phyloP scores from a whole-genome alignment of 1,140 invertebrate species.

The Delia radicum region DNA sequence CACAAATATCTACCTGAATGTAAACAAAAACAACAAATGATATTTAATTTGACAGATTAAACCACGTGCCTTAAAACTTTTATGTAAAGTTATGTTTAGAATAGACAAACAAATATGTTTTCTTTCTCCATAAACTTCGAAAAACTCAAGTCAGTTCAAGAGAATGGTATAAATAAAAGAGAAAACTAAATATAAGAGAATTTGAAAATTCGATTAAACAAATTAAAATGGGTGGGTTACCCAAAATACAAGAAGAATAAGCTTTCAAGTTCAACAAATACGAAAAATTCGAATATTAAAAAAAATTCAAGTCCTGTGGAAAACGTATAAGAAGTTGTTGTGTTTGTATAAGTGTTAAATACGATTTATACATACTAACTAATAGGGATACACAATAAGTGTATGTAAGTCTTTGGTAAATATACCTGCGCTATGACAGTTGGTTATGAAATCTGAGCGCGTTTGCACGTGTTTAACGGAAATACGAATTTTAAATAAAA shows the following conservation, averaged over 20 bases:
- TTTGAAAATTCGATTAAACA: not conserved
- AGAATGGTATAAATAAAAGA: too few species aligned
- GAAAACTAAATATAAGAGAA: not conserved
- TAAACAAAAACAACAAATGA: constrained; percentile 5
- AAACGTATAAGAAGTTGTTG: not conserved
- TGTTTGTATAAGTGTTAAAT: not conserved
- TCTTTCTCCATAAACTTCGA: too few species aligned
- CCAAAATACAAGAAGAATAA: not conserved
- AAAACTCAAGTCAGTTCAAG: too few species aligned
- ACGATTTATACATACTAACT: not conserved
- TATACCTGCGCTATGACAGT: constrained; percentile 21
- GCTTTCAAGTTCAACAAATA: constrained; percentile 21
- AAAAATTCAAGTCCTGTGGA: not conserved
- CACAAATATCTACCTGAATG: not conserved
- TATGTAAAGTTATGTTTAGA: not conserved
- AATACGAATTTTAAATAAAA: not conserved
- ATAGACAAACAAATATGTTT: not conserved
- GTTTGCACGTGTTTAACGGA: constrained; percentile 12
- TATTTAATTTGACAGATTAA: constrained; percentile 1
- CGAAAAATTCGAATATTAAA: not conserved
- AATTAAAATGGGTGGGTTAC: not conserved
- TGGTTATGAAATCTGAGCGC: constrained; percentile 21
- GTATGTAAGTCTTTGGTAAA: not conserved
- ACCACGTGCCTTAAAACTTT: constrained; percentile 15
- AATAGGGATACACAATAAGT: constrained; percentile 5